Evolutionary conservation across 2,888 invertebrate genomes (phyloP).

Genomic region (Clanis bilineata): DNA sequence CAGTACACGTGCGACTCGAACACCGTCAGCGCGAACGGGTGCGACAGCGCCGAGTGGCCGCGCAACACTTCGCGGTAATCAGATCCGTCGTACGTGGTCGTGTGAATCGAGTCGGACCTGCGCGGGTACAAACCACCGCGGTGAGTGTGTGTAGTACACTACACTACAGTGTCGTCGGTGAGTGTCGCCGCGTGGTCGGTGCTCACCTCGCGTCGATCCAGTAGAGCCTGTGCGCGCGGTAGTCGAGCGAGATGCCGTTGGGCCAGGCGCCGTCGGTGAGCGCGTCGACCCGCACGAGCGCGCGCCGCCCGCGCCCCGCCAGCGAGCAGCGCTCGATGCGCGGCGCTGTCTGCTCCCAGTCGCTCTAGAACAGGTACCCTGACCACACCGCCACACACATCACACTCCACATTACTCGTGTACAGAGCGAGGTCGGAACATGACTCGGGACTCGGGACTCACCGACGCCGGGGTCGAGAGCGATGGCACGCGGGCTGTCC

Average conservation of each 20-base stretch:
- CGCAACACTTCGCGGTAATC: constrained; percentile 87
- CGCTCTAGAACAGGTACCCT: constrained; percentile 91
- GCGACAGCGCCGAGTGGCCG: constrained; percentile 88
- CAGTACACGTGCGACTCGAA: constrained; percentile 95
- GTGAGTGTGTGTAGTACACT: not conserved
- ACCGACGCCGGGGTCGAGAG: constrained; percentile 89
- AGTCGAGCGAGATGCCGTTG: constrained; percentile 92
- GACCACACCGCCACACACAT: constrained; percentile 12
- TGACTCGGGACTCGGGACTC: constrained; percentile 10
- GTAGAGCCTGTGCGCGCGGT: constrained; percentile 87
- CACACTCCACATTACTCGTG: too few relatives aligned
- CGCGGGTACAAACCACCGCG: constrained; percentile 48
- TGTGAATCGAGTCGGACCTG: constrained; percentile 91
- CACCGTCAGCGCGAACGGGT: constrained; percentile 94
- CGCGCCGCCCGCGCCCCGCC: constrained; percentile 85
- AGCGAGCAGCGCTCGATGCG: constrained; percentile 92
- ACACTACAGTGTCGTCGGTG: not conserved
- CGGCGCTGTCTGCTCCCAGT: constrained; percentile 90
- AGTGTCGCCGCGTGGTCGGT: too few relatives aligned
- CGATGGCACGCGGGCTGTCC: constrained; percentile 92
- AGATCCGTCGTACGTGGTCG: constrained; percentile 89
- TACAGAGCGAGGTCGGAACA: too few relatives aligned
- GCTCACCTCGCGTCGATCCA: constrained; percentile 88
- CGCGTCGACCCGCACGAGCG: constrained; percentile 82
- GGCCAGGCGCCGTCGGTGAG: constrained; percentile 89